These are phyloP conservation scores for Amblyjoppa proteus DNA, from an alignment of 2,888 invertebrate genomes.

Conservation along the genomic window DNA sequence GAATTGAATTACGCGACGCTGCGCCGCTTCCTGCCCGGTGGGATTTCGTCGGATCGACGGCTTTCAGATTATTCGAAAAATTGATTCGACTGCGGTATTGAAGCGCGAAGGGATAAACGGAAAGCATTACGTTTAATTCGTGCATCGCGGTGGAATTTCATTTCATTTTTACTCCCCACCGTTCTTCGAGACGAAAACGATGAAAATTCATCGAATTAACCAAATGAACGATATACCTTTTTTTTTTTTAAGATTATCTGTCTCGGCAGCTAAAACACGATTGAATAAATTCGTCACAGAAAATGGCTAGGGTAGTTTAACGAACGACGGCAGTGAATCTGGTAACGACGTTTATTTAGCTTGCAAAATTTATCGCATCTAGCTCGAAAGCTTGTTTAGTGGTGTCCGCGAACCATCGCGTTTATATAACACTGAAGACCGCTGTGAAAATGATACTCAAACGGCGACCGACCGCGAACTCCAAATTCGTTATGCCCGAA, in stretches of 20 bases:
- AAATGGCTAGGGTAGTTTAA: too few species aligned
- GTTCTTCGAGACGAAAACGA: neutral
- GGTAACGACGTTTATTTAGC: neutral
- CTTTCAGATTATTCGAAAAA: slow-evolving; percentile 7
- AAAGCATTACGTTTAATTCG: neutral
- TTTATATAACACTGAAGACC: slow-evolving; percentile 2
- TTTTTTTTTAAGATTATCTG: neutral
- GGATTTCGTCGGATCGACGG: slow-evolving; percentile 5
- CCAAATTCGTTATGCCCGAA: neutral
- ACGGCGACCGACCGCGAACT: slow-evolving; percentile 5
- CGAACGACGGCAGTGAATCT: neutral
- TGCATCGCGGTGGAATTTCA: neutral
- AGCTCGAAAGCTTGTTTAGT: slow-evolving; percentile 21
- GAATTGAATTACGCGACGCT: slow-evolving; percentile 38
- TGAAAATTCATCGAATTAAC: neutral
- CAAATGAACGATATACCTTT: too few species aligned
- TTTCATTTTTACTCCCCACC: neutral
- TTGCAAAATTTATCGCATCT: neutral
- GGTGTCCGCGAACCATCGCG: slow-evolving; percentile 20
- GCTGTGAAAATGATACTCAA: neutral
- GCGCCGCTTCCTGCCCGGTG: slow-evolving; percentile 14
- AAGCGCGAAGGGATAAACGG: slow-evolving; percentile 9
- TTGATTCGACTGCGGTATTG: slow-evolving; percentile 18
- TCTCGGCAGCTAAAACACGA: neutral
- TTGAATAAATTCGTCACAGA: neutral